Conservation (phyloP, 2,888 invertebrate species). For the Drosophila affinis region DNA sequence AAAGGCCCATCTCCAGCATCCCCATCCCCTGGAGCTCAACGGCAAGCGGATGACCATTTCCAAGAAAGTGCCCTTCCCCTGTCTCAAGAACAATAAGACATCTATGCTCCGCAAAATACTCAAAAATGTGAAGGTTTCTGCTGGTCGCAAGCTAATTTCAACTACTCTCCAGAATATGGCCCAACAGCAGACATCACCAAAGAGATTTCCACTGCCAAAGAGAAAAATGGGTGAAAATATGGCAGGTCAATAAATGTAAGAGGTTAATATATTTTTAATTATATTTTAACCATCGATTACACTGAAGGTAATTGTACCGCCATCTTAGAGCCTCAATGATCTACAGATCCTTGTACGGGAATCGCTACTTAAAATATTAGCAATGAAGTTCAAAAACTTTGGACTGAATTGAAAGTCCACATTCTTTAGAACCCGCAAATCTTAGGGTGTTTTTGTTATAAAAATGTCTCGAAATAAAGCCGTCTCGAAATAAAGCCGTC, state of each 20-base stretch:
- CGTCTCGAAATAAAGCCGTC: too few species aligned
- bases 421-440: too few species aligned
- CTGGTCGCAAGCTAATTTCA: constrained; percentile 39
- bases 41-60: constrained; percentile 63
- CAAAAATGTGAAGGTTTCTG: constrained; percentile 45
- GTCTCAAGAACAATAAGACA: constrained; percentile 24
- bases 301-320: neutral
- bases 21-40: constrained; percentile 50
- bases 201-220: constrained; percentile 20
- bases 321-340: neutral
- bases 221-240: neutral
- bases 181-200: constrained; percentile 64
- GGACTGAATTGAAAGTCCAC: too few species aligned
- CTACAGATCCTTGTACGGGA: neutral
- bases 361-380: neutral
- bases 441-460: too few species aligned
- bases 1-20: constrained; percentile 42
- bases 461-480: too few species aligned
- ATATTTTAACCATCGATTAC: neutral
- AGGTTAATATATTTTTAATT: too few species aligned
- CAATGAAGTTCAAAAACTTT: neutral
- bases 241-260: neutral
- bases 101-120: constrained; percentile 55
- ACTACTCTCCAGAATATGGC: constrained; percentile 55
- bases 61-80: constrained; percentile 49